A percentile compares a stretch with the other conserved stretches of the same genome.
phyloP scores from a whole-genome alignment of 2,888 invertebrate species.

The Leptinotarsa juncta region DNA sequence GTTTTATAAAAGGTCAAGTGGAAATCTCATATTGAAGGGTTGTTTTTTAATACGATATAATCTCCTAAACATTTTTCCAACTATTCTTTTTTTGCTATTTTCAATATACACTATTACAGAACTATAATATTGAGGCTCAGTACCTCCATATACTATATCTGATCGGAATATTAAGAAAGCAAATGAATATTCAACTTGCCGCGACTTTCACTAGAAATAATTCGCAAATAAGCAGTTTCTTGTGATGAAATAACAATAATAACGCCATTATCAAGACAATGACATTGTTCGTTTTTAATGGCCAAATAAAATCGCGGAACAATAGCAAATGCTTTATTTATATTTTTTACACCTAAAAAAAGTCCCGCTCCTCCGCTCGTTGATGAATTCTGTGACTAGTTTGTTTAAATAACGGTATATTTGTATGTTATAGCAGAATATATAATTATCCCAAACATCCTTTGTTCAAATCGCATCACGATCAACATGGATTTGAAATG shows the following conservation, averaged over 20 bases:
- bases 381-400: constrained; percentile 5
- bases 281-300: constrained; percentile 18
- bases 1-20: too few relatives aligned
- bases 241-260: not conserved
- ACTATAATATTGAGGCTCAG: too few relatives aligned
- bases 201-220: constrained; percentile 1
- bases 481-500: not conserved
- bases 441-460: constrained; percentile 12
- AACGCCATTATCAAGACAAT: constrained; percentile 7
- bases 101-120: too few relatives aligned
- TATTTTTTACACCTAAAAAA: constrained; percentile 17
- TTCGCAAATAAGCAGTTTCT: not conserved
- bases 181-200: not conserved
- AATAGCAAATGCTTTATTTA: constrained; percentile 18
- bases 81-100: too few relatives aligned
- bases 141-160: too few relatives aligned
- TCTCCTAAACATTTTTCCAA: too few relatives aligned
- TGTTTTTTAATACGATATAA: too few relatives aligned
- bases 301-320: constrained; percentile 11
- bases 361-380: constrained; percentile 2
- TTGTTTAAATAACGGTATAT: constrained; percentile 6
- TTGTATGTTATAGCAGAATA: not conserved
- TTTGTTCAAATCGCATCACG: not conserved
- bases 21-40: too few relatives aligned
- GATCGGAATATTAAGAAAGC: not conserved